Conservation (phyloP, 1,140 invertebrate genomes). For the Lepidotrigona ventralis region DNA sequence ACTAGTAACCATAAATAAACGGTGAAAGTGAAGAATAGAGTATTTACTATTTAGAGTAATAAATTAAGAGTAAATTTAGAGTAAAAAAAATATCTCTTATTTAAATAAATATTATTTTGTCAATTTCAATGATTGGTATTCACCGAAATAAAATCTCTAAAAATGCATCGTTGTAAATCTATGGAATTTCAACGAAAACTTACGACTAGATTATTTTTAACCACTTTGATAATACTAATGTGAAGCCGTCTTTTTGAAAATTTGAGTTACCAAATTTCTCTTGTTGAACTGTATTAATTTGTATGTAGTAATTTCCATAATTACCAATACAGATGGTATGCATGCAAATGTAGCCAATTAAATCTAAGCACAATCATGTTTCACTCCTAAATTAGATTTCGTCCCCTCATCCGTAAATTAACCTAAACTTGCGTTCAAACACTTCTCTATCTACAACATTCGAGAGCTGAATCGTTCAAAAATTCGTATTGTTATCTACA, state of each 20-base stretch:
- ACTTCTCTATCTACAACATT: not conserved
- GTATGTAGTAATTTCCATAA: not conserved
- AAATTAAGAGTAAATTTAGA: too few species aligned
- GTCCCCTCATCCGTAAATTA: not conserved
- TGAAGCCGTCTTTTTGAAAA: not conserved
- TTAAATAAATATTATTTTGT: too few species aligned
- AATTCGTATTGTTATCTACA: not conserved
- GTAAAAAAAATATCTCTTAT: too few species aligned
- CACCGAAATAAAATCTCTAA: too few species aligned
- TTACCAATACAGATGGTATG: not conserved
- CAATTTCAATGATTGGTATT: too few species aligned
- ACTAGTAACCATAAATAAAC: too few species aligned
- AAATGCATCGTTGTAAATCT: too few species aligned
- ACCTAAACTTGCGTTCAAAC: not conserved
- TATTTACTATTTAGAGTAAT: too few species aligned
- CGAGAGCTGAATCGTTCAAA: not conserved
- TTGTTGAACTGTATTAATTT: not conserved
- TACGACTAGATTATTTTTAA: too few species aligned
- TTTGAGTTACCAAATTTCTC: not conserved
- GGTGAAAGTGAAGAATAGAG: too few species aligned
- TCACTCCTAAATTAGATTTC: not conserved
- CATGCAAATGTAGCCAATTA: not conserved
- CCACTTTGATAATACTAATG: too few species aligned
- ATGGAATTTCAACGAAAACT: too few species aligned
- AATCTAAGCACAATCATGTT: not conserved